phyloP scores from a whole-genome alignment of 2,888 invertebrate genomes.

The Ophioninae sp. region DNA sequence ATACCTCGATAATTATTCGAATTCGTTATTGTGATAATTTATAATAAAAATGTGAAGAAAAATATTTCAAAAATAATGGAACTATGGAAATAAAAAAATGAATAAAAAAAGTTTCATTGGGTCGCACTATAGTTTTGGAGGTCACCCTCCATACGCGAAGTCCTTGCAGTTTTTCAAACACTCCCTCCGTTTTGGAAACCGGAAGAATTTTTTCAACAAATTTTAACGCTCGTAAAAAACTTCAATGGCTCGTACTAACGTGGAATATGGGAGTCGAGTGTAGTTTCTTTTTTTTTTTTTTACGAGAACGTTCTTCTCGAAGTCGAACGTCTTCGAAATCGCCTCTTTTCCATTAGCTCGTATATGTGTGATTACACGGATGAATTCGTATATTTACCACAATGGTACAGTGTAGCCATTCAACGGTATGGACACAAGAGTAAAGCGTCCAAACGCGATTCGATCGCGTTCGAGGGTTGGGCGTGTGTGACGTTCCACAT shows the following conservation, averaged over 20 bases:
- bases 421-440: constrained; percentile 43
- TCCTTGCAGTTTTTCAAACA: not conserved
- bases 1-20: too few relatives aligned
- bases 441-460: constrained; percentile 40
- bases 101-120: too few relatives aligned
- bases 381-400: not conserved
- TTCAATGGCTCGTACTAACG: not conserved
- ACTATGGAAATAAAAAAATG: too few relatives aligned
- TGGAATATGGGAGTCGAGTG: not conserved
- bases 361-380: not conserved
- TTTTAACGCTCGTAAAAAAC: not conserved
- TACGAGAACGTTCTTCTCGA: not conserved
- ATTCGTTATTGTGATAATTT: too few relatives aligned
- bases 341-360: not conserved
- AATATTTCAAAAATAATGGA: too few relatives aligned
- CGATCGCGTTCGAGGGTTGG: constrained; percentile 53
- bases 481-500: constrained; percentile 60
- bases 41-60: too few relatives aligned
- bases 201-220: not conserved
- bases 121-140: too few relatives aligned
- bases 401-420: constrained; percentile 31
- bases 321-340: not conserved
- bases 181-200: not conserved
- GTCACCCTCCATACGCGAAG: too few relatives aligned
- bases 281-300: not conserved